Evolutionary conservation across 2,113 vertebrate genomes (phyloP), one percentile per base, ranked within the genome.

Genomic region (Microcebus ravelobensis): DNA sequence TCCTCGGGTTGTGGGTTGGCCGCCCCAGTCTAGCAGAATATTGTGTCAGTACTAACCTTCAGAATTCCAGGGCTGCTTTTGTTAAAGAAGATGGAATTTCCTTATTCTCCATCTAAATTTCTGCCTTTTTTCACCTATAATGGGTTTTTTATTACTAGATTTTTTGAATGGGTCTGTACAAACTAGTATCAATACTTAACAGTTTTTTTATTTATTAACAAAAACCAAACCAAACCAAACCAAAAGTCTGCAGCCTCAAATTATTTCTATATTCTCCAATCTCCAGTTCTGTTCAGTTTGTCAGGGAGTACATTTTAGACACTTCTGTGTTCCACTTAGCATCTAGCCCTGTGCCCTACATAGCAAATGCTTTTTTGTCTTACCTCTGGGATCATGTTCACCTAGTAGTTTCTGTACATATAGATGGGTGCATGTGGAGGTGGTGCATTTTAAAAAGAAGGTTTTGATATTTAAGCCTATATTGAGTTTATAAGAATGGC

Each of bases 401-500:
- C 36, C 55, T 90, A 17, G 63, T 76, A 65, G 42, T 87, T 95
- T 93, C 50, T 83, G 25, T 15, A 59, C 29, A 31, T 91, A 55
- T 1, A 34, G 29, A 52, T 68, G 25, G 34, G 50, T 71, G 17
- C 12, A 21, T 63, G 9, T 84, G 90, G 31, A 80, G 36, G 42
- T 77, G 45, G 57, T 86, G 20, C 6, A 70, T 21, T 91, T 94
- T 83, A 88, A 21, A 80, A 82, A 87, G 7, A 92, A 29, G 21
- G 15, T 80, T 84, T 91, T 95, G 65, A 92, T 88, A 63, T 95
- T 94, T 79, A 88, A 87, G 27, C 23, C 71, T 15, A 11, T 90
- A 92, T 94, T 67, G 55, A 92, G 18, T 95, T 95, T 85, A 27
- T 71, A 93, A 92, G 57, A 95, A 87, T 94, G 90, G 15, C 50